phyloP scores from a whole-genome alignment of 2,797 vertebrate genomes.

The Lerista edwardsae region DNA sequence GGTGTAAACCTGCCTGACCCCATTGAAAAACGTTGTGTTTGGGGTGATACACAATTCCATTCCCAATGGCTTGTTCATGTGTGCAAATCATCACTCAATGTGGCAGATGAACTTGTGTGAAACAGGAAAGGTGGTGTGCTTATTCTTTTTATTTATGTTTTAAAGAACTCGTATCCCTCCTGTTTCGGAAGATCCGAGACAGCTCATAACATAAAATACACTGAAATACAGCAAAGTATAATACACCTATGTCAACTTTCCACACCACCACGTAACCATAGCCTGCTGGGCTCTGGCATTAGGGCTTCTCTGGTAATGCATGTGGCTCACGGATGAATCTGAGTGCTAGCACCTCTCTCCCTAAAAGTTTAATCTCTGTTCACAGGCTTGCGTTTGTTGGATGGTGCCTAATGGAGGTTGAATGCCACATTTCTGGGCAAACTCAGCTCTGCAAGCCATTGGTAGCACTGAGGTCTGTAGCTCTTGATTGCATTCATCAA shows the following conservation, averaged over 20 bases:
- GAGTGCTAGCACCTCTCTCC: background rate
- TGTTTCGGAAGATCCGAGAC: too few relatives aligned
- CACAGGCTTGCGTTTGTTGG: background rate
- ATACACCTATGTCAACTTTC: background rate
- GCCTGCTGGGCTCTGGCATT: background rate
- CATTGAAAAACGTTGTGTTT: background rate
- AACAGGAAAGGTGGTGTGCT: background rate
- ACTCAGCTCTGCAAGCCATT: too few relatives aligned
- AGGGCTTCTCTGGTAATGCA: background rate
- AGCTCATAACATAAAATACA: too few relatives aligned
- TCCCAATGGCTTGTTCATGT: background rate
- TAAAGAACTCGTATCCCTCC: too few relatives aligned
- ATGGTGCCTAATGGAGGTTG: background rate
- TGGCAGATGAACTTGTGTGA: background rate
- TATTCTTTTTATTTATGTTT: background rate
- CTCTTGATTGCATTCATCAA: background rate
- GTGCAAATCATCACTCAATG: background rate
- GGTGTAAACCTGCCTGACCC: background rate
- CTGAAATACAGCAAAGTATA: too few relatives aligned
- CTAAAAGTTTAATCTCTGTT: constrained; percentile 2
- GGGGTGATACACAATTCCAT: background rate
- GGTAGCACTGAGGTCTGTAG: background rate
- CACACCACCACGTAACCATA: background rate
- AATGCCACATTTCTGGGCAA: background rate
- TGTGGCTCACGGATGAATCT: background rate